Evolutionary conservation across 1,140 invertebrate species (phyloP).

Genomic region (Carposina sasakii): DNA sequence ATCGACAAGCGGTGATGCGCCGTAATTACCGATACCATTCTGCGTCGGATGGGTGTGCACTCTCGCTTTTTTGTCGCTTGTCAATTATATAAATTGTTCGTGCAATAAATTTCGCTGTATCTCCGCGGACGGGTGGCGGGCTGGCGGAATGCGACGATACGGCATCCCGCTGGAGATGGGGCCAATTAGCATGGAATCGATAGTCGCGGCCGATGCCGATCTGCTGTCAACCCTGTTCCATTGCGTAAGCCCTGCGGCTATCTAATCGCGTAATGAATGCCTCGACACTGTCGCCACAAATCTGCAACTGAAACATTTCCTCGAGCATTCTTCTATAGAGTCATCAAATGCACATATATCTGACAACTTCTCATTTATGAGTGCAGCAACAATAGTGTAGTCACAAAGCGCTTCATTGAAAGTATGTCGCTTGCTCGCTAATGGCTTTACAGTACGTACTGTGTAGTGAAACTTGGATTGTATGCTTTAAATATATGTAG

Average conservation of each 20-base stretch:
- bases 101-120: slow-evolving; percentile 70
- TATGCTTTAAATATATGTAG: too few species aligned
- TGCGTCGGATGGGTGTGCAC: slow-evolving; percentile 55
- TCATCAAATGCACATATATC: background rate
- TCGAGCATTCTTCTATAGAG: background rate
- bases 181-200: slow-evolving; percentile 68
- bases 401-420: too few species aligned
- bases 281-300: slow-evolving; percentile 40
- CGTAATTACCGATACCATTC: slow-evolving; percentile 60
- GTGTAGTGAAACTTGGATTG: too few species aligned
- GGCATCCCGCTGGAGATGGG: slow-evolving; percentile 33
- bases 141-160: slow-evolving; percentile 60
- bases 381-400: too few species aligned
- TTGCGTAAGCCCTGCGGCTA: slow-evolving; percentile 51
- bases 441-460: too few species aligned
- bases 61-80: slow-evolving; percentile 67
- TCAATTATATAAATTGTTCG: slow-evolving; percentile 72
- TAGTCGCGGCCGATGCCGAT: slow-evolving; percentile 59
- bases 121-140: slow-evolving; percentile 46
- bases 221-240: slow-evolving; percentile 54
- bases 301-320: background rate
- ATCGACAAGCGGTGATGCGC: slow-evolving; percentile 39
- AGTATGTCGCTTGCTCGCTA: too few species aligned
- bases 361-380: too few species aligned
- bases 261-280: slow-evolving; percentile 69